phyloP scores from a whole-genome alignment of 2,113 vertebrate genomes.

The Okapia johnstoni region DNA sequence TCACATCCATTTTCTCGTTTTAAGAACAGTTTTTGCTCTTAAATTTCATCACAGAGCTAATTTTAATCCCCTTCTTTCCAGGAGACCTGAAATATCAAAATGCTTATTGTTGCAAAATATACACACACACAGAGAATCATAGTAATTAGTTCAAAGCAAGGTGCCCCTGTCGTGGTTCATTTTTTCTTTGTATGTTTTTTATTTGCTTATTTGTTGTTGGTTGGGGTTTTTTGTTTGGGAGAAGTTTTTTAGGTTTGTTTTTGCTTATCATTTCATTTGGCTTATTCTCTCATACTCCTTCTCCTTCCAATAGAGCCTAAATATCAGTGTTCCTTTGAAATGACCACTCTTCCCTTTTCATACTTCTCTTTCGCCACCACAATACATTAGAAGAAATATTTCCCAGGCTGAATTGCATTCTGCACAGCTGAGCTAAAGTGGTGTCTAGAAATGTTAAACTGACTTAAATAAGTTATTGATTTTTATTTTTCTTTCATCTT shows the following conservation, averaged over 20 bases:
- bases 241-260: no score
- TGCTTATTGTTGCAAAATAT: neutral
- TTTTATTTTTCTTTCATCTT: slow-evolving; percentile 18
- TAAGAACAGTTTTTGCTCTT: neutral
- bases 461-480: slow-evolving; percentile 24
- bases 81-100: neutral
- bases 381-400: neutral
- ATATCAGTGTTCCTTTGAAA: neutral
- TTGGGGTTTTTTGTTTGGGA: neutral
- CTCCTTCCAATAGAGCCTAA: neutral
- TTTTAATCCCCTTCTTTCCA: neutral
- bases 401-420: neutral
- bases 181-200: neutral
- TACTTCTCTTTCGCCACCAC: neutral
- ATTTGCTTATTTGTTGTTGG: no score
- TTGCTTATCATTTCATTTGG: neutral
- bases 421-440: neutral
- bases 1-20: neutral
- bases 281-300: neutral
- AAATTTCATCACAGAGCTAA: neutral
- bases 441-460: neutral
- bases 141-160: neutral
- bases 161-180: rapidly evolving
- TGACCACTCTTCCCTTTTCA: no score
- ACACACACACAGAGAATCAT: neutral